Evolutionary conservation across 2,113 vertebrate genomes (phyloP).

Genomic region (Indicator maculatus): DNA sequence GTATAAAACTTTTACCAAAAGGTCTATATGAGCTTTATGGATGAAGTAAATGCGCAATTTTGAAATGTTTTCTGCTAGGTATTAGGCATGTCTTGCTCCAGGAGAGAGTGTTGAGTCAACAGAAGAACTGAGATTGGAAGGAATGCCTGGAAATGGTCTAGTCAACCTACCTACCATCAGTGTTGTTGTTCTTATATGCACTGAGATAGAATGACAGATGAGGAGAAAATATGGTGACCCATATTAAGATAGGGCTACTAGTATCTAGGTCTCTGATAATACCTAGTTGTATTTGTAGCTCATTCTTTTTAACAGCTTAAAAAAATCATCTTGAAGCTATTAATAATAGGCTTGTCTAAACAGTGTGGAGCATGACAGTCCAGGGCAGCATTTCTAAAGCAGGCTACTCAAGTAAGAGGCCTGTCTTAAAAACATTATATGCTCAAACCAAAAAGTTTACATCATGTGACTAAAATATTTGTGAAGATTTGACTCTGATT

Average conservation of each 20-base stretch:
- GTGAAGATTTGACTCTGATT: neutral
- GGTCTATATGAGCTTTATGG: rapidly evolving
- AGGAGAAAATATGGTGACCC: neutral
- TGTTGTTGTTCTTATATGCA: rapidly evolving
- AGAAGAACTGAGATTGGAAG: neutral
- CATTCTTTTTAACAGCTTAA: neutral
- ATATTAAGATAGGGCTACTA: neutral
- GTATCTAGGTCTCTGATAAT: neutral
- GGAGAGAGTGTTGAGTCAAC: neutral
- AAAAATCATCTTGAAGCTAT: neutral
- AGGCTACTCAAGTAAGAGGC: neutral
- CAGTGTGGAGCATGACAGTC: neutral
- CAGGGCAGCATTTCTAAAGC: neutral
- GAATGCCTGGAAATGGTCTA: neutral
- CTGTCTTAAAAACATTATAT: neutral
- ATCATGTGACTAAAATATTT: neutral
- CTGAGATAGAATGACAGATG: neutral
- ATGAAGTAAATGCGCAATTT: neutral
- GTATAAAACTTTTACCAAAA: neutral
- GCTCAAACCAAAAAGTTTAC: neutral
- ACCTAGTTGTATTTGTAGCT: neutral
- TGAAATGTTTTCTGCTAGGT: neutral
- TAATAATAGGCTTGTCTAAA: neutral
- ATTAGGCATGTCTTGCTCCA: neutral
- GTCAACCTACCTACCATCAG: rapidly evolving